Evolutionary conservation across 2,888 invertebrate species (phyloP).

Genomic region (Hecatera dysodea): DNA sequence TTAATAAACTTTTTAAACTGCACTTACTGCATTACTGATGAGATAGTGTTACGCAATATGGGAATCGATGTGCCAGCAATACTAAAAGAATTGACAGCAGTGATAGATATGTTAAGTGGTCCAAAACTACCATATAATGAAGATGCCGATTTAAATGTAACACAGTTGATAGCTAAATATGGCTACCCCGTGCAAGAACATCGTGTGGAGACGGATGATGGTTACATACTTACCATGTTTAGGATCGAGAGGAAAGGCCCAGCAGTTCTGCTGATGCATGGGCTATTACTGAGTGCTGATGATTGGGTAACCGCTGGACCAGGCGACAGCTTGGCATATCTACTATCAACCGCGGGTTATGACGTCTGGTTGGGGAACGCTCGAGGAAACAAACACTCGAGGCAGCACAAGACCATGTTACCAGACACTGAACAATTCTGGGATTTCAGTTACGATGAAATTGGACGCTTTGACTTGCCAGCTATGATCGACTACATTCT

Average conservation of each 20-base stretch:
- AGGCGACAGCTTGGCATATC: constrained; percentile 89
- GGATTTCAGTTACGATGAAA: constrained; percentile 94
- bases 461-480: constrained; percentile 93
- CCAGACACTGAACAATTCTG: constrained; percentile 84
- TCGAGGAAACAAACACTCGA: constrained; percentile 93
- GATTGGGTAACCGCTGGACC: constrained; percentile 93
- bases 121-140: constrained; percentile 38
- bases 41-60: constrained; percentile 17
- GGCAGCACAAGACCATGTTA: constrained; percentile 80
- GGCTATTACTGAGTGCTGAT: constrained; percentile 92
- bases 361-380: constrained; percentile 95
- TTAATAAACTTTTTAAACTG: constrained; percentile 10
- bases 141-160: constrained; percentile 50
- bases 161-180: constrained; percentile 51
- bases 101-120: constrained; percentile 29
- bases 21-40: constrained; percentile 12
- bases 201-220: constrained; percentile 62
- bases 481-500: constrained; percentile 93
- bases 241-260: constrained; percentile 59
- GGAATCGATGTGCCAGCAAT: constrained; percentile 25
- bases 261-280: constrained; percentile 93
- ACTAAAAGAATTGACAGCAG: constrained; percentile 33
- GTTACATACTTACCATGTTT: constrained; percentile 61
- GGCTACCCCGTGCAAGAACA: constrained; percentile 52
- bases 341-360: constrained; percentile 91